Conservation (phyloP, 1,140 invertebrate genomes). For the Cheumatopsyche charites region DNA sequence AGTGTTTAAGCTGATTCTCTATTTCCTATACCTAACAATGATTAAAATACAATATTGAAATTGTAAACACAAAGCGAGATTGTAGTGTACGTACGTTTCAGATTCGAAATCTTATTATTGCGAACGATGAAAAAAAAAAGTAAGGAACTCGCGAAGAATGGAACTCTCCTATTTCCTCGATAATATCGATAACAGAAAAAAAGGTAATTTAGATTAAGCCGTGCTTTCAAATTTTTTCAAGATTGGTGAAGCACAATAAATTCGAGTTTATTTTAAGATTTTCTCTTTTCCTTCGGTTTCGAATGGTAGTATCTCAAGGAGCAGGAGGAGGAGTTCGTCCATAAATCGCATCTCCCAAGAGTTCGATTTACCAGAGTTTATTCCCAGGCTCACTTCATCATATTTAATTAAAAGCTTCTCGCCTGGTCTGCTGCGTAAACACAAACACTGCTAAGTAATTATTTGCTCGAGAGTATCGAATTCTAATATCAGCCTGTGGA, state of each 20-base stretch:
- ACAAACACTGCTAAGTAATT: conserved; percentile 25
- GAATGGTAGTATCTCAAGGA: neutral
- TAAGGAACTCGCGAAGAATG: too few relatives aligned
- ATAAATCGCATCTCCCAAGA: conserved; percentile 23
- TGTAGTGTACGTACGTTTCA: too few relatives aligned
- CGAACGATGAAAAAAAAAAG: too few relatives aligned
- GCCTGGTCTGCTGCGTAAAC: conserved; percentile 24
- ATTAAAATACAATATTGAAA: too few relatives aligned
- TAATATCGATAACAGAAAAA: too few relatives aligned
- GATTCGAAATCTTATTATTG: too few relatives aligned
- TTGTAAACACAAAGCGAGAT: too few relatives aligned
- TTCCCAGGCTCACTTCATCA: conserved; percentile 22
- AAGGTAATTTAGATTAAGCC: too few relatives aligned
- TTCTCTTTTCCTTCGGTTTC: neutral
- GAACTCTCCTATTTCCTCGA: too few relatives aligned
- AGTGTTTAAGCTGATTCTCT: too few relatives aligned
- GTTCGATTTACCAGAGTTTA: conserved; percentile 25
- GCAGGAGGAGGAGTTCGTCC: neutral
- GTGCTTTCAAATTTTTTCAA: neutral
- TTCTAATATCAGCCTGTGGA: conserved; percentile 13
- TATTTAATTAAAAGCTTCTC: conserved; percentile 28
- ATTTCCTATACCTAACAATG: too few relatives aligned
- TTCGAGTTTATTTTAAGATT: neutral
- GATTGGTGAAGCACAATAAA: conserved; percentile 2
- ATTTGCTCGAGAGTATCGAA: conserved; percentile 10